phyloP scores from a whole-genome alignment of 2,888 invertebrate species.

The Sisyra nigra region DNA sequence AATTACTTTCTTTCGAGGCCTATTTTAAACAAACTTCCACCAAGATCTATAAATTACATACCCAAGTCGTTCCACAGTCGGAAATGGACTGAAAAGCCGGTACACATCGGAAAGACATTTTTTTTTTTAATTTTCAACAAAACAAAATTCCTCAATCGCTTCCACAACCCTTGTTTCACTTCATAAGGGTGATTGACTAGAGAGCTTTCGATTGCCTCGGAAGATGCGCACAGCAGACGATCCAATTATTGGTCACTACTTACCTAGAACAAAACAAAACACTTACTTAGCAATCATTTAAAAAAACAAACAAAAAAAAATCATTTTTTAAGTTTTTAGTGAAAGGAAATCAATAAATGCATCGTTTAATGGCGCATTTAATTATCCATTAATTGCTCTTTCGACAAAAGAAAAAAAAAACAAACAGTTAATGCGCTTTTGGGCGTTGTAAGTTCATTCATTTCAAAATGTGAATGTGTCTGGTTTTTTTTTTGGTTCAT shows the following conservation, averaged over 20 bases:
- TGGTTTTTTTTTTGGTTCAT: too few relatives aligned
- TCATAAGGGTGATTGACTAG: too few relatives aligned
- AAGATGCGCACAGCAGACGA: not conserved
- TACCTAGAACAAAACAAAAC: slow-evolving; percentile 9
- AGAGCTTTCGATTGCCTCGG: not conserved
- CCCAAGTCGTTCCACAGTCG: slow-evolving; percentile 5
- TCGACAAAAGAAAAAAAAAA: too few relatives aligned
- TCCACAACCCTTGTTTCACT: not conserved
- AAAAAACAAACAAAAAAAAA: not conserved
- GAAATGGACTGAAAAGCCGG: slow-evolving; percentile 4
- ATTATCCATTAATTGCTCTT: too few relatives aligned
- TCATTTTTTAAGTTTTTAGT: too few relatives aligned
- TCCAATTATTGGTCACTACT: slow-evolving; percentile 5
- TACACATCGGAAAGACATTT: slow-evolving; percentile 7
- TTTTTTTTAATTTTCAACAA: not conserved
- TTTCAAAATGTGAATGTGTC: too few relatives aligned
- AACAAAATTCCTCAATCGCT: not conserved
- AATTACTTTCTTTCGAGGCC: too few relatives aligned
- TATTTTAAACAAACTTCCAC: not conserved
- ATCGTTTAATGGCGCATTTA: too few relatives aligned
- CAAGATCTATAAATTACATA: not conserved
- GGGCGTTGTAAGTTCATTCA: too few relatives aligned
- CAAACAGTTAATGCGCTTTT: too few relatives aligned
- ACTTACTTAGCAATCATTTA: slow-evolving; percentile 8
- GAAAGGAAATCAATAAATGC: too few relatives aligned